phyloP scores from a whole-genome alignment of 64 coral and sea anemone genomes.

The Actinia tenebrosa region DNA sequence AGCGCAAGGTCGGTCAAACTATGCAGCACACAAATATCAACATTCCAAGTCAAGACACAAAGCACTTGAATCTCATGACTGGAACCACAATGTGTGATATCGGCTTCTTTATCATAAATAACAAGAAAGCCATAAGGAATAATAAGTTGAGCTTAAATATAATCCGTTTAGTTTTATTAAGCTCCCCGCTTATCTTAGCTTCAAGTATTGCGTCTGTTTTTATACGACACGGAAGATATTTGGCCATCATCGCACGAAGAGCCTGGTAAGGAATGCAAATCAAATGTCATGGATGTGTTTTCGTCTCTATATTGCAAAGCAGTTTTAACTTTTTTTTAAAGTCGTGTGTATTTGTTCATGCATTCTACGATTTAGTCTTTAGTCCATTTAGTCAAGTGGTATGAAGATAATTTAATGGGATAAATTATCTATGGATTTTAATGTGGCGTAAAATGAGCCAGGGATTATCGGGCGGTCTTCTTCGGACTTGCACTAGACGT shows the following conservation, averaged over 20 bases:
- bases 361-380: not conserved
- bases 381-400: not conserved
- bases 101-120: not conserved
- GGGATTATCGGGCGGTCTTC: not conserved
- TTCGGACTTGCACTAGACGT: not conserved
- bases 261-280: not conserved
- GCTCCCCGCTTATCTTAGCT: constrained; percentile 6
- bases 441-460: not conserved
- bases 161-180: constrained; percentile 18
- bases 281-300: not conserved
- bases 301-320: not conserved
- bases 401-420: not conserved
- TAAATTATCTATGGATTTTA: not conserved
- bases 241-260: not conserved
- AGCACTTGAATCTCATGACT: not conserved
- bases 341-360: not conserved
- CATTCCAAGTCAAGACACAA: not conserved
- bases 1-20: not conserved
- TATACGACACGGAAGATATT: not conserved
- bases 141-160: not conserved
- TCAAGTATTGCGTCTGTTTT: not conserved
- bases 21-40: not conserved
- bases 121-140: not conserved
- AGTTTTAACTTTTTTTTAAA: not conserved
- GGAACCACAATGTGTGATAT: not conserved